Base-by-base conservation (phyloP, 2,113 vertebrate genomes). In the Stomatorhinus ivindoensis region DNA sequence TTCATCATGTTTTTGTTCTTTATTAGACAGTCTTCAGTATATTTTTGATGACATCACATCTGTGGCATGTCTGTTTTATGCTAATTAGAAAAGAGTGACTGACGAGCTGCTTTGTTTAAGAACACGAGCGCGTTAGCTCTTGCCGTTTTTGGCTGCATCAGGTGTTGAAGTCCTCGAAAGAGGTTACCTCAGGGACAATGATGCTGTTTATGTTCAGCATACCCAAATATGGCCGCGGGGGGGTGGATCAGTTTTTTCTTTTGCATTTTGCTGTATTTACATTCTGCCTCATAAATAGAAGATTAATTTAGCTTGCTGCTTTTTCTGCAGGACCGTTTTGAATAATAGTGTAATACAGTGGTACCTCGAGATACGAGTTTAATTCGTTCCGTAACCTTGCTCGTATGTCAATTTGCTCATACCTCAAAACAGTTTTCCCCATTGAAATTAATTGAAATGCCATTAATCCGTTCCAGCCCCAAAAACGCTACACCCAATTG, bases 171-270 rank as follows among this genome's bases (percentile, higher is more conserved):
- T 55, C 92, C 19, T 92, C 19, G 88, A 91, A 92, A 93, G 87
- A 89, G 90, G 90, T 48, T 39, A 47, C 85, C 89, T 92, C 89
- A 92, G 93, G 92, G 93, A 93, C 92, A 80, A 21, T 35, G 4
- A 13, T 19, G 69, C 27, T 13, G 3, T 61, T 83, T 31, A 21
- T 83, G 24, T 46, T 13, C 44, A 47, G 35, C 19, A 46, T 7
- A 24, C 13, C 31, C 44, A n/a, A 46, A 10, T 44, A 42, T 65
- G 58, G 4, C 5, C 0, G 19, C 31, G 1, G 3, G 61, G n/a
- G 55, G 51, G 17, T 44, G 44, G 42, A 55, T 24, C 3, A 24
- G 10, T 50, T 50, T 83, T 58, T 42, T 27, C 21, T 65, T 65
- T 65, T 65, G 2, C 58, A 24, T 58, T 58, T n/a, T n/a, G 21